These are phyloP conservation scores for Octodon degus DNA, from an alignment of 2,113 vertebrate species.

Conservation along the genomic window DNA sequence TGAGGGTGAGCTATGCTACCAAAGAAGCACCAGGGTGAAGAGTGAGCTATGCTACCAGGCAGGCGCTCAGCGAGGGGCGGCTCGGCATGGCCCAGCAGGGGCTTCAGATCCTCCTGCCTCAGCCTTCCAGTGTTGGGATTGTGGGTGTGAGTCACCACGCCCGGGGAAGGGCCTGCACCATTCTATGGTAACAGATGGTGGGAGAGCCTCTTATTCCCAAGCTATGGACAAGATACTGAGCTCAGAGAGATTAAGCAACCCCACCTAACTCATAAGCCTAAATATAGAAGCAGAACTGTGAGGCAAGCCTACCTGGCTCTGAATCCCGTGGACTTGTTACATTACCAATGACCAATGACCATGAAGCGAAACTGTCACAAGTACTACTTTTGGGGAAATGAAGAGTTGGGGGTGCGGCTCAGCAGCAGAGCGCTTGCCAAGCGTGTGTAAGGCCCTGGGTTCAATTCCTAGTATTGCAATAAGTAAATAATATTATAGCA, in stretches of 20 bases:
- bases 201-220: not conserved
- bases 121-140: too few relatives aligned
- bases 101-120: not conserved
- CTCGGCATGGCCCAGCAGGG: not conserved
- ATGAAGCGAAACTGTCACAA: not conserved
- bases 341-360: not conserved
- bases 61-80: accelerated
- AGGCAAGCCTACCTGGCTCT: not conserved
- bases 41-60: not conserved
- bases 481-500: not conserved
- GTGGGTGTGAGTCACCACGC: not conserved
- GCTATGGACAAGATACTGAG: not conserved
- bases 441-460: not conserved
- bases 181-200: not conserved
- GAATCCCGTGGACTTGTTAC: not conserved
- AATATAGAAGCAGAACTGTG: not conserved
- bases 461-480: not conserved
- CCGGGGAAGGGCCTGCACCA: not conserved
- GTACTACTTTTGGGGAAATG: not conserved
- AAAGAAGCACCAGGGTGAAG: not conserved
- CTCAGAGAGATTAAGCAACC: not conserved
- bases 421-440: not conserved
- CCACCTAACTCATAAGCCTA: not conserved
- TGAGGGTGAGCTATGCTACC: too few relatives aligned
- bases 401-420: not conserved